Percentiles rank a stretch among this genome's conserved stretches.
phyloP scores from a whole-genome alignment of 2,113 vertebrate species.

The Nothoprocta pentlandii region DNA sequence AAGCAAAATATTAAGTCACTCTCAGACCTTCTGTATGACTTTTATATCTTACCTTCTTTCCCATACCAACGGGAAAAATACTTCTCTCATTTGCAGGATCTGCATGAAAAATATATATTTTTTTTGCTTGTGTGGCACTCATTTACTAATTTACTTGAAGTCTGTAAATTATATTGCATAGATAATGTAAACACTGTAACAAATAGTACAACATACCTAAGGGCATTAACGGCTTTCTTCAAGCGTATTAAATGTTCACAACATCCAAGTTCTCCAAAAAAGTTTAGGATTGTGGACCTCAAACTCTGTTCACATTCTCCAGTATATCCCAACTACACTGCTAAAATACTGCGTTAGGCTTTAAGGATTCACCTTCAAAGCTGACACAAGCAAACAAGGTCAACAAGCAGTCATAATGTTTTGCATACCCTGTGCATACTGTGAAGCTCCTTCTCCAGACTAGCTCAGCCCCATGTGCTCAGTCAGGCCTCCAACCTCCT shows the following conservation, averaged over 20 bases:
- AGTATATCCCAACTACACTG: neutral
- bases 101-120: accelerated
- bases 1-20: neutral
- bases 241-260: neutral
- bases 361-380: neutral
- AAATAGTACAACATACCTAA: neutral
- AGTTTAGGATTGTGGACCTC: neutral
- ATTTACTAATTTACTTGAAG: neutral
- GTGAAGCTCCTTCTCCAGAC: neutral
- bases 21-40: neutral
- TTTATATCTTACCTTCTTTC: neutral
- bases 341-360: neutral
- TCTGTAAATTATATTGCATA: neutral
- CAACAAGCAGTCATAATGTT: neutral
- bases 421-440: neutral
- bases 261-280: neutral
- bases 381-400: neutral
- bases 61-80: neutral
- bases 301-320: neutral
- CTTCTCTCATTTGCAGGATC: neutral
- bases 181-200: neutral
- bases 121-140: neutral
- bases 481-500: neutral
- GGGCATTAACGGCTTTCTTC: neutral
- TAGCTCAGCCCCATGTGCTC: neutral